These are phyloP conservation scores for Cheilosia soror DNA, from an alignment of 2,888 invertebrate genomes.

Conservation along the genomic window DNA sequence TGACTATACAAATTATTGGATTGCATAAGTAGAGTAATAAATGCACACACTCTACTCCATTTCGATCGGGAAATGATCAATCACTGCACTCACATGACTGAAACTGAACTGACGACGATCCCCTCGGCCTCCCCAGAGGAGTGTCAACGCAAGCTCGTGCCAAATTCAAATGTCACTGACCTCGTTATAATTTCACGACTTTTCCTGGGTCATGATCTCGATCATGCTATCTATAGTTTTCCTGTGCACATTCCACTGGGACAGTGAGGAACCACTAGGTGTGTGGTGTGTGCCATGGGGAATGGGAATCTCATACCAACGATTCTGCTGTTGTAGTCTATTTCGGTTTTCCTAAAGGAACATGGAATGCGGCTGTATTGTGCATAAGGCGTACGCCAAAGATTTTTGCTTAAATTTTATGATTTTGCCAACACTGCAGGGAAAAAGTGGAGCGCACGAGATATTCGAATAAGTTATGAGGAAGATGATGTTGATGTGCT, in stretches of 20 bases:
- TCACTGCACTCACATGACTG: constrained; percentile 1
- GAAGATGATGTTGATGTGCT: constrained; percentile 24
- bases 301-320: constrained; percentile 25
- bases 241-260: constrained; percentile 41
- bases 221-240: constrained; percentile 68
- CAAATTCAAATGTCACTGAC: constrained; percentile 75
- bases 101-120: constrained; percentile 22
- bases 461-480: background rate
- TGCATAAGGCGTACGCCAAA: constrained; percentile 54
- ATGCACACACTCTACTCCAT: constrained; percentile 15
- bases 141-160: constrained; percentile 69
- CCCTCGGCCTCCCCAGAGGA: constrained; percentile 14
- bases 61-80: constrained; percentile 52
- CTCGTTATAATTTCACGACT: constrained; percentile 80
- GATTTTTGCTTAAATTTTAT: constrained; percentile 49
- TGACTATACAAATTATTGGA: constrained; percentile 46
- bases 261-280: constrained; percentile 65
- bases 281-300: constrained; percentile 40
- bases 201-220: constrained; percentile 83
- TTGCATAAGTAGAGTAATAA: constrained; percentile 50
- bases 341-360: constrained; percentile 45
- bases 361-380: constrained; percentile 69
- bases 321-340: constrained; percentile 49
- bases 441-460: constrained; percentile 48
- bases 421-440: constrained; percentile 36